Base-by-base conservation (phyloP, 2,888 invertebrate genomes). In the Mimumesa dahlbomi region DNA sequence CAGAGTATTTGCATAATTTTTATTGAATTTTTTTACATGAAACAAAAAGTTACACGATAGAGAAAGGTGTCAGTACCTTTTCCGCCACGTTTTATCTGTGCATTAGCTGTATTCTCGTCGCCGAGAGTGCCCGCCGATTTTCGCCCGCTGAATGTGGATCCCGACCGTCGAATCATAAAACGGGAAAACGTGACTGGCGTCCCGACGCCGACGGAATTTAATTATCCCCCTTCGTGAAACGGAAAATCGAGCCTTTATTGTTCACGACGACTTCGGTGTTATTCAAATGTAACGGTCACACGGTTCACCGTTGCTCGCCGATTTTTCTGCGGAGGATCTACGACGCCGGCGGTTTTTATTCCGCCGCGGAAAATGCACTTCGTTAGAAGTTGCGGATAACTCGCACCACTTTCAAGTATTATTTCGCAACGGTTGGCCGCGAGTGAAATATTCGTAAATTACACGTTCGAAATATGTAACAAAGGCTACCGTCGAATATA, bases 101-200 rank as follows among this genome's bases (percentile, higher is more conserved):
- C n/a, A n/a, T n/a, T n/a, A n/a, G n/a, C n/a, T n/a, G n/a, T n/a
- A n/a, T n/a, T n/a, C n/a, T n/a, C 22, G 11, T 3, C 25, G 48
- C 48, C 18, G 57, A 57, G 38, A 48, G 22, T 38, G 58, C 2
- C 7, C n/a, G 38, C 9, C 14, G n/a, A 13, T 38, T n/a, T n/a
- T n/a, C n/a, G 5, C 1, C 13, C 38, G 38, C 5, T n/a, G 2
- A 6, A 5, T 5, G n/a, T 14, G 38, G 38, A 14, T 1, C 4
- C n/a, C 4, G 1, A 48, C 40, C 42, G n/a, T 53, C 57, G 52
- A 46, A 48, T 38, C 46, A 42, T 58, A 66, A 67, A 66, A 49
- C 14, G 21, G 42, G 18, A 43, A 46, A 43, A 69, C 68, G 69
- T 67, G 69, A 69, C 53, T 49, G 21, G 53, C 36, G 43, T 67